Evolutionary conservation across 2,888 invertebrate species (phyloP).

Genomic region (Drosophila borealis): DNA sequence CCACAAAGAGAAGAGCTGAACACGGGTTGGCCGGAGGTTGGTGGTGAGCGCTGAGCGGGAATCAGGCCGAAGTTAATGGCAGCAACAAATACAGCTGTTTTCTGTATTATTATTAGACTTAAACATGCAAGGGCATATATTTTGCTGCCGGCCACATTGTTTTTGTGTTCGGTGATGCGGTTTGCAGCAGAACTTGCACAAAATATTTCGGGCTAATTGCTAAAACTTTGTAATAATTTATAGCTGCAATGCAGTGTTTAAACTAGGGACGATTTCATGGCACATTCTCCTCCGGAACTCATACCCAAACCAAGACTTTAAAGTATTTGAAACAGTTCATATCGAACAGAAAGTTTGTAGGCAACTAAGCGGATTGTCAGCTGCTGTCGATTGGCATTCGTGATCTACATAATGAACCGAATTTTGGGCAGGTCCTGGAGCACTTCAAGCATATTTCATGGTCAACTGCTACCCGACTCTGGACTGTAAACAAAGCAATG

Average conservation of each 20-base stretch:
- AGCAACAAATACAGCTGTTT: conserved; percentile 48
- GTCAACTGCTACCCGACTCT: conserved; percentile 14
- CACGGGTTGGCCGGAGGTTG: no score
- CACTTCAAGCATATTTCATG: conserved; percentile 68
- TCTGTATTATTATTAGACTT: conserved; percentile 67
- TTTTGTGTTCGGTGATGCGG: conserved; percentile 22
- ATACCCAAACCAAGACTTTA: not conserved
- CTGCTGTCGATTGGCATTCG: conserved; percentile 8
- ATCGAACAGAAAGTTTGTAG: conserved; percentile 40
- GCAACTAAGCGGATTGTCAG: conserved; percentile 33
- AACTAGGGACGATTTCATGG: conserved; percentile 11
- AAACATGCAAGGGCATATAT: conserved; percentile 72
- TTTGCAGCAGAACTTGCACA: conserved; percentile 37
- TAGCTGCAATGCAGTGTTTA: conserved; percentile 68
- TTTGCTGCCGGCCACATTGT: conserved; percentile 46
- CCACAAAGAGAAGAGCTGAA: no score
- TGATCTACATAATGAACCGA: conserved; percentile 19
- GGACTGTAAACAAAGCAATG: conserved; percentile 50
- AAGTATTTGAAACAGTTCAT: conserved; percentile 51
- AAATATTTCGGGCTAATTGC: conserved; percentile 71
- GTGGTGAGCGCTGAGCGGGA: not conserved
- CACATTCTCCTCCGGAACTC: not conserved
- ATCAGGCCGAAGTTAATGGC: conserved; percentile 29
- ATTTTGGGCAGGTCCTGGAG: conserved; percentile 6
- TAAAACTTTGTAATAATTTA: conserved; percentile 71